Conservation (phyloP, 2,888 invertebrate species). For the Dicranocentrus wangi region DNA sequence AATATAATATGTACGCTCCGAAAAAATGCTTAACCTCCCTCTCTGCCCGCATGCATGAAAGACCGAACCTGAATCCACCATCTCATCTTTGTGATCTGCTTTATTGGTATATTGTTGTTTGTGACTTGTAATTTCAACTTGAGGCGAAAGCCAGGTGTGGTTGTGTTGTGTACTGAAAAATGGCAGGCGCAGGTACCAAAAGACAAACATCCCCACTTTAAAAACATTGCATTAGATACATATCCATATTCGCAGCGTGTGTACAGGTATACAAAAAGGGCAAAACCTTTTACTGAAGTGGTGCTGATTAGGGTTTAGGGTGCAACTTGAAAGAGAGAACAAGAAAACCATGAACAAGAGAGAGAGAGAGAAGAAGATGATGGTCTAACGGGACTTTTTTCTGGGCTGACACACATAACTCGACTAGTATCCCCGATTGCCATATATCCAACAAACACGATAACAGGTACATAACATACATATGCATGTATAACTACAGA, state of each 20-base stretch:
- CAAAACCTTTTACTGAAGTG: not conserved
- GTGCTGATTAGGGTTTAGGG: slow-evolving; percentile 20
- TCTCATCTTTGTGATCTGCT: slow-evolving; percentile 10
- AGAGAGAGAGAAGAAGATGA: slow-evolving; percentile 46
- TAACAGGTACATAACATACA: slow-evolving; percentile 8
- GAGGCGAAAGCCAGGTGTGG: slow-evolving; percentile 59
- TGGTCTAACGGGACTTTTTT: slow-evolving; percentile 64
- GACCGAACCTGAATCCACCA: not conserved
- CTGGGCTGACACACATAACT: slow-evolving; percentile 66
- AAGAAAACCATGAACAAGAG: slow-evolving; percentile 39
- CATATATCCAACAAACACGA: slow-evolving; percentile 35
- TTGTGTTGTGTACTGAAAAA: slow-evolving; percentile 20
- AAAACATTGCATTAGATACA: too few species aligned
- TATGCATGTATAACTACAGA: too few species aligned
- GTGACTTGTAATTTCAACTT: slow-evolving; percentile 54
- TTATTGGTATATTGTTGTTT: slow-evolving; percentile 20
- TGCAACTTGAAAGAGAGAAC: slow-evolving; percentile 60
- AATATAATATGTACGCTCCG: not conserved
- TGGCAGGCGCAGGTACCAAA: slow-evolving; percentile 12
- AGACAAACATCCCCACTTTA: too few species aligned
- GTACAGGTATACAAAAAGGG: not conserved
- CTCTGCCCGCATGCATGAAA: slow-evolving; percentile 5
- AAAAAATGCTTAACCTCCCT: not conserved
- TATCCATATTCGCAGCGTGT: not conserved
- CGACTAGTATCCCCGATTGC: slow-evolving; percentile 59